These are phyloP conservation scores for Myodes glareolus DNA, from an alignment of 2,113 vertebrate species.

Conservation along the genomic window DNA sequence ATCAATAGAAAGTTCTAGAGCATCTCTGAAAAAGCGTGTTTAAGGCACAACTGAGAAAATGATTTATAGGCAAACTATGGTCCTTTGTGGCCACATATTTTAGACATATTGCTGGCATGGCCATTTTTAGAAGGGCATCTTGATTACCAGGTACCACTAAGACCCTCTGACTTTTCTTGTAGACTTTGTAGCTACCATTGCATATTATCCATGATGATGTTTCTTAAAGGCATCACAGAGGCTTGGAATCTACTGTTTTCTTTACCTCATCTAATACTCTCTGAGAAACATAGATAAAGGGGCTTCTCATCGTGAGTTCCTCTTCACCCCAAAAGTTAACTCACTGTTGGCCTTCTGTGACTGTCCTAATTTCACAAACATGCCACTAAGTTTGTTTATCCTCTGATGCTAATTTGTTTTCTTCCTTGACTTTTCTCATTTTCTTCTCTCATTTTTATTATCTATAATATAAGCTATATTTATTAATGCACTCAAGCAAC, in stretches of 20 bases:
- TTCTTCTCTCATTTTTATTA: not conserved
- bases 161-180: not conserved
- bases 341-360: not conserved
- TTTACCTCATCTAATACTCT: accelerated
- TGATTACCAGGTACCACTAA: not conserved
- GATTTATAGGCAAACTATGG: not conserved
- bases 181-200: not conserved
- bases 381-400: not conserved
- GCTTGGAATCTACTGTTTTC: not conserved
- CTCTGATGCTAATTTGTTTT: not conserved
- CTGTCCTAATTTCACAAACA: too few species aligned
- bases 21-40: not conserved
- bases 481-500: not conserved
- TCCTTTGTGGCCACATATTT: not conserved
- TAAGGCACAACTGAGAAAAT: not conserved
- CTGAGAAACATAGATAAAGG: accelerated
- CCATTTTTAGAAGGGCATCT: not conserved
- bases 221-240: not conserved
- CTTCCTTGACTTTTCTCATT: not conserved
- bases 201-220: accelerated
- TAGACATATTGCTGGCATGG: not conserved
- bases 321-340: not conserved
- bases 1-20: not conserved
- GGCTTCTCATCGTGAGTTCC: not conserved
- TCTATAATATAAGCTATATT: not conserved